Evolutionary conservation across 2,888 invertebrate genomes (phyloP).

Genomic region (Mythimna albipuncta): DNA sequence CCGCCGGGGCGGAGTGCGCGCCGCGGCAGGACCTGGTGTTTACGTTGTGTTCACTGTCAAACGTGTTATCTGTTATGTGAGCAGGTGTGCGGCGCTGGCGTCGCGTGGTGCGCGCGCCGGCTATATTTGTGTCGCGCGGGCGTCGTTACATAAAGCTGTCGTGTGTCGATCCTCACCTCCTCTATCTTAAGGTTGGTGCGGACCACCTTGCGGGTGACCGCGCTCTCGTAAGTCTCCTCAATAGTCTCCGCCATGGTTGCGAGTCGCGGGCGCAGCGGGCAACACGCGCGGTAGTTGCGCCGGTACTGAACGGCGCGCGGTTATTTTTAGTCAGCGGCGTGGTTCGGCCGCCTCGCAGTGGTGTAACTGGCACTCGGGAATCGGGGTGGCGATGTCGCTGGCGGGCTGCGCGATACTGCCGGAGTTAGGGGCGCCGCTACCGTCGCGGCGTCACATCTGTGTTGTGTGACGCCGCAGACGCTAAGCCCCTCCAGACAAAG

Average conservation of each 20-base stretch:
- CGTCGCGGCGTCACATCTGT: slow-evolving; percentile 50
- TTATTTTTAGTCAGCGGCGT: slow-evolving; percentile 88
- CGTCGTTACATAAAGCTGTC: slow-evolving; percentile 85
- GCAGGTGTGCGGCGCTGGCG: slow-evolving; percentile 81
- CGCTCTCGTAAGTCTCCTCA: slow-evolving; percentile 93
- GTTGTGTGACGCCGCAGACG: slow-evolving; percentile 52
- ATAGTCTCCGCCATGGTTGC: slow-evolving; percentile 92
- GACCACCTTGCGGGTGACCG: slow-evolving; percentile 93
- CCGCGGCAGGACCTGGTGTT: slow-evolving; percentile 76
- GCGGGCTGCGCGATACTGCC: slow-evolving; percentile 65
- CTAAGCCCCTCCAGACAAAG: slow-evolving; percentile 51
- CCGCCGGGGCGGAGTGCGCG: slow-evolving; percentile 51
- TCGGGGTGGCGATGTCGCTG: slow-evolving; percentile 71
- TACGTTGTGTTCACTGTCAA: slow-evolving; percentile 88
- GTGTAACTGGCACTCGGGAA: slow-evolving; percentile 72
- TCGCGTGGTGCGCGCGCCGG: slow-evolving; percentile 75
- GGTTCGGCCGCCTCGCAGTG: slow-evolving; percentile 71
- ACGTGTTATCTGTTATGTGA: slow-evolving; percentile 88
- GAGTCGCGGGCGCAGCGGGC: slow-evolving; percentile 87
- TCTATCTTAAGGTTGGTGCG: slow-evolving; percentile 93
- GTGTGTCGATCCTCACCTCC: slow-evolving; percentile 92
- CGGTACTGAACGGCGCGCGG: slow-evolving; percentile 86
- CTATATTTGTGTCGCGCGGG: slow-evolving; percentile 85
- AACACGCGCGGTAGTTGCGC: slow-evolving; percentile 87
- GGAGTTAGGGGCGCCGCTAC: slow-evolving; percentile 56